Percentiles rank a stretch among this genome's conserved stretches.
Conservation (phyloP, 1,140 invertebrate species). For the Cydia strobilella region DNA sequence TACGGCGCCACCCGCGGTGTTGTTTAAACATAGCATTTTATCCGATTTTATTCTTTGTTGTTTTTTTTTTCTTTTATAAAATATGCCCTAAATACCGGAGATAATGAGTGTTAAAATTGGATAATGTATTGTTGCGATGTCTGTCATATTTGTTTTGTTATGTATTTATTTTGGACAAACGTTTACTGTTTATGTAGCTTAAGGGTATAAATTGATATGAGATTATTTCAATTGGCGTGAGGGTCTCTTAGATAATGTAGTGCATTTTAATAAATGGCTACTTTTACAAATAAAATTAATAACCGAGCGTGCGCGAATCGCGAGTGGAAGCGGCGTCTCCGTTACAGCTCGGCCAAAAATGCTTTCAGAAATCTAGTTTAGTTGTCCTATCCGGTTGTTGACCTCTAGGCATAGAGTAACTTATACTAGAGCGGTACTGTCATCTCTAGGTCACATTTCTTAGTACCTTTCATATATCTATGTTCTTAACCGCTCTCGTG, state of each 20-base stretch:
- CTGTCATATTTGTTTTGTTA: conserved; percentile 40
- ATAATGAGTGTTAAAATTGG: conserved; percentile 47
- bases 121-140: conserved; percentile 38
- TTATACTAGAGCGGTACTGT: too few relatives aligned
- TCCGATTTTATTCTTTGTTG: conserved; percentile 37
- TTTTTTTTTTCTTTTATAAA: conserved; percentile 35
- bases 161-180: conserved; percentile 34
- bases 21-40: conserved; percentile 37
- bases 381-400: too few relatives aligned
- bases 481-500: too few relatives aligned
- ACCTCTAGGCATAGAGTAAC: too few relatives aligned
- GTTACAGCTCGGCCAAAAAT: too few relatives aligned
- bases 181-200: conserved; percentile 16
- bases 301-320: too few relatives aligned
- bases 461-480: too few relatives aligned
- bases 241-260: not conserved
- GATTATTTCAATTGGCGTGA: not conserved
- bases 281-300: too few relatives aligned
- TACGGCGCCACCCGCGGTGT: conserved; percentile 37
- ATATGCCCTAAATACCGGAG: conserved; percentile 38
- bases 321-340: too few relatives aligned
- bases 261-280: too few relatives aligned
- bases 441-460: too few relatives aligned
- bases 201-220: not conserved
- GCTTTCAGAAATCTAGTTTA: too few relatives aligned